Conservation (phyloP, 2,797 vertebrate species). For the Pygocentrus nattereri region DNA sequence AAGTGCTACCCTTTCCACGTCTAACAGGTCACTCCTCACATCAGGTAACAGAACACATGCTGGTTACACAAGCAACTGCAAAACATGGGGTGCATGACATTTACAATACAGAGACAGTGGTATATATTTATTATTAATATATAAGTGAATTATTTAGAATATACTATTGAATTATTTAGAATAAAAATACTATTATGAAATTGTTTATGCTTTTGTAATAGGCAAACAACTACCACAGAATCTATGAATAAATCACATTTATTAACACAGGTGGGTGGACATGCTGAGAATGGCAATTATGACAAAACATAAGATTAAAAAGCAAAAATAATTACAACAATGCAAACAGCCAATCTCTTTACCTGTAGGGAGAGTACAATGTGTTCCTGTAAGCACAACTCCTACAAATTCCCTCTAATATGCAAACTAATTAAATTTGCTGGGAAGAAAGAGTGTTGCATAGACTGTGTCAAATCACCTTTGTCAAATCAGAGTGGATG, state of each 20-base stretch:
- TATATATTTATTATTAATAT: slow-evolving; percentile 74
- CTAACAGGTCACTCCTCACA: slow-evolving; percentile 33
- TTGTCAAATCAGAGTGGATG: not conserved
- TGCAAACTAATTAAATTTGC: slow-evolving; percentile 43
- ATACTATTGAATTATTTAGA: slow-evolving; percentile 74
- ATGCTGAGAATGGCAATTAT: slow-evolving; percentile 55
- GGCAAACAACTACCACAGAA: slow-evolving; percentile 64
- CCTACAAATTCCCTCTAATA: slow-evolving; percentile 26
- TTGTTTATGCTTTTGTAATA: slow-evolving; percentile 60
- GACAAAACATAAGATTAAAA: slow-evolving; percentile 50
- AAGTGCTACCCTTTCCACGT: not conserved
- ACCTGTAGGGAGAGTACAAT: slow-evolving; percentile 46
- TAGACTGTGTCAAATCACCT: not conserved
- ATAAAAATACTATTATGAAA: slow-evolving; percentile 57
- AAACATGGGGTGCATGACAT: slow-evolving; percentile 68
- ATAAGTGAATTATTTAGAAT: slow-evolving; percentile 74
- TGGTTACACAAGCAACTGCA: slow-evolving; percentile 60
- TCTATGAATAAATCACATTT: slow-evolving; percentile 70
- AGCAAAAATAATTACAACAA: slow-evolving; percentile 56
- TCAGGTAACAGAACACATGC: slow-evolving; percentile 45
- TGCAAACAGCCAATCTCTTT: slow-evolving; percentile 41
- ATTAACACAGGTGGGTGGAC: slow-evolving; percentile 54
- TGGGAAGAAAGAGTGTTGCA: slow-evolving; percentile 6
- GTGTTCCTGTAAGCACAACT: slow-evolving; percentile 24
- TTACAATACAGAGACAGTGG: slow-evolving; percentile 68